Percentiles rank a stretch among this genome's conserved stretches.
Conservation (phyloP, 2,113 vertebrate species). For the Corythaixoides concolor region DNA sequence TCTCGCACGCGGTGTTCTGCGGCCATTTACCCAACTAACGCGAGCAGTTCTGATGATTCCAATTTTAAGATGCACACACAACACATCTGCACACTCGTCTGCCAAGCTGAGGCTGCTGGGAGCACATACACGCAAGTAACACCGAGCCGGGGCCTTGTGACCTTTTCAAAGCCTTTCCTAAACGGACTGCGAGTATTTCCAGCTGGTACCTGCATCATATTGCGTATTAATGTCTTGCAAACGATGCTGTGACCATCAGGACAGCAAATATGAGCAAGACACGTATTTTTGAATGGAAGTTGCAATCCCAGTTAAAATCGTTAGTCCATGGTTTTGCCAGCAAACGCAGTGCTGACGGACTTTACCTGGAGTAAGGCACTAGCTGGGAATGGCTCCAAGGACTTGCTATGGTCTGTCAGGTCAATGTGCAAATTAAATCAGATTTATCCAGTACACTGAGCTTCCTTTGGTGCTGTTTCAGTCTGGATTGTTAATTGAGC, state of each 20-base stretch:
- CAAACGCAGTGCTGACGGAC: background rate
- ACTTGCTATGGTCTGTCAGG: slow-evolving; percentile 40
- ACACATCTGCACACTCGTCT: background rate
- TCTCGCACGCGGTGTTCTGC: background rate
- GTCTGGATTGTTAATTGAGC: background rate
- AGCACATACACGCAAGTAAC: background rate
- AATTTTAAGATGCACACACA: background rate
- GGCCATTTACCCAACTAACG: background rate
- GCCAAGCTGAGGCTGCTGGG: background rate
- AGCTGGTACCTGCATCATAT: background rate
- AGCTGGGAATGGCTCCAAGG: slow-evolving; percentile 31
- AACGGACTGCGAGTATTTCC: background rate
- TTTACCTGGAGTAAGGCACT: background rate
- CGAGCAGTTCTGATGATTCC: background rate
- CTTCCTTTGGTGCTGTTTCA: slow-evolving; percentile 23
- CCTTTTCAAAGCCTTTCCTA: background rate
- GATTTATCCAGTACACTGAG: slow-evolving; percentile 1
- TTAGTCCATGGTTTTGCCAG: background rate
- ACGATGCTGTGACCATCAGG: background rate
- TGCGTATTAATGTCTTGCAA: background rate
- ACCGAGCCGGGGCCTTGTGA: background rate
- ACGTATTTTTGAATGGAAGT: fast-evolving
- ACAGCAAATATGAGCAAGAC: background rate
- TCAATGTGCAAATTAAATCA: slow-evolving; percentile 52
- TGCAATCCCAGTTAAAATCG: background rate